phyloP scores from a whole-genome alignment of 2,113 vertebrate species.

The Hippoglossus stenolepis region DNA sequence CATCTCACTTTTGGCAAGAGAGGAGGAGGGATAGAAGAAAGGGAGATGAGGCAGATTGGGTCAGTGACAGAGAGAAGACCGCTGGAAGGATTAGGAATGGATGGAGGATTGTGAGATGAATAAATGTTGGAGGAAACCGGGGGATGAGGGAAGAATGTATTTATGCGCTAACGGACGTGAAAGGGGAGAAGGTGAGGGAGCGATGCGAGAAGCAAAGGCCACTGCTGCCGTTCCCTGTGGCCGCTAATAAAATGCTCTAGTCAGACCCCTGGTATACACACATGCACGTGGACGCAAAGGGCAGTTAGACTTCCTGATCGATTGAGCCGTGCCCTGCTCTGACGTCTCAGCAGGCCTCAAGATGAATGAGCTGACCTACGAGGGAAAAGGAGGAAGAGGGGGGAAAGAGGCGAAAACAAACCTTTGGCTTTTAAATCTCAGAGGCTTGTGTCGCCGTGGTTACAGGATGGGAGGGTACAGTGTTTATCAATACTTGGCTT shows the following conservation, averaged over 20 bases:
- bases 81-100: constrained; percentile 35
- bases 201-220: constrained; percentile 53
- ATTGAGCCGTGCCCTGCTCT: constrained; percentile 74
- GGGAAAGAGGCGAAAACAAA: constrained; percentile 64
- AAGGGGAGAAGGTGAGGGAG: constrained; percentile 45
- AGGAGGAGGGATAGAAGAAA: constrained; percentile 32
- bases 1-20: constrained; percentile 41
- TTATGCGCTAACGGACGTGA: constrained; percentile 9
- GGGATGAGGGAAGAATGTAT: constrained; percentile 38
- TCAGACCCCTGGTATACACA: constrained; percentile 53
- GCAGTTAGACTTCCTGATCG: constrained; percentile 74
- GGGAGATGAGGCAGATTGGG: constrained; percentile 52
- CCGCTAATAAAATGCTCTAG: constrained; percentile 62
- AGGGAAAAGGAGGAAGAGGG: constrained; percentile 48
- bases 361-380: constrained; percentile 77
- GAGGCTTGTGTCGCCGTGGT: constrained; percentile 56
- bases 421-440: constrained; percentile 69
- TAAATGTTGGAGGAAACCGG: constrained; percentile 43
- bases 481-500: not conserved
- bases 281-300: constrained; percentile 53
- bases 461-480: constrained; percentile 16
- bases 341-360: constrained; percentile 71
- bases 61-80: constrained; percentile 15
- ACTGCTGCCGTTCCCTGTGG: constrained; percentile 59
- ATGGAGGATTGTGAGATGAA: constrained; percentile 21